Evolutionary conservation across 2,797 vertebrate species (phyloP).

Genomic region (Sternarchorhynchus goeldii): DNA sequence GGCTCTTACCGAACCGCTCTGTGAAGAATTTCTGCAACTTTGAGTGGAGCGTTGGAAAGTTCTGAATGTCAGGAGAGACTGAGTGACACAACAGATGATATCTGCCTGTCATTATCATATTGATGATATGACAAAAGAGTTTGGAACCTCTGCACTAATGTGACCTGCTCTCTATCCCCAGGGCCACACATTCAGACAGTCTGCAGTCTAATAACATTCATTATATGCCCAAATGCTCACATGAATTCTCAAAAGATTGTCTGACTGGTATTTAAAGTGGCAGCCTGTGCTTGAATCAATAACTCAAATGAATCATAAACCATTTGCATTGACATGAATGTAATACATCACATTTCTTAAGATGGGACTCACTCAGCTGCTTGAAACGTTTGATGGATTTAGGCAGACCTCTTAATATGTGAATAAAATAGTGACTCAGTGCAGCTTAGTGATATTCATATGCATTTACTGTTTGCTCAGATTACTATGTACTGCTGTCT

Average conservation of each 20-base stretch:
- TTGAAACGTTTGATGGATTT: slow-evolving; percentile 39
- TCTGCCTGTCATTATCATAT: slow-evolving; percentile 54
- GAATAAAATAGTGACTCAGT: slow-evolving; percentile 25
- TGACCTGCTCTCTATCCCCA: slow-evolving; percentile 43
- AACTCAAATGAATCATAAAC: slow-evolving; percentile 52
- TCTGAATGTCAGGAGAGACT: slow-evolving; percentile 44
- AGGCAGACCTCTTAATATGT: slow-evolving; percentile 24
- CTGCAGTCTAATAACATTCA: slow-evolving; percentile 47
- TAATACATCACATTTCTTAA: slow-evolving; percentile 44
- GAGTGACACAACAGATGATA: slow-evolving; percentile 37
- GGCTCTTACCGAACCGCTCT: not conserved
- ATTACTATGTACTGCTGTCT: not conserved
- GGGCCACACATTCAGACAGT: slow-evolving; percentile 42
- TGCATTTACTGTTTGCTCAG: not conserved
- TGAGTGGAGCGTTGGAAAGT: slow-evolving; percentile 37
- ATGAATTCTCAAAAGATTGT: slow-evolving; percentile 52
- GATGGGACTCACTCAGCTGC: slow-evolving; percentile 26
- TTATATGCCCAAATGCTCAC: slow-evolving; percentile 49
- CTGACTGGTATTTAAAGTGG: slow-evolving; percentile 43
- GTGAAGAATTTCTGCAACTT: slow-evolving; percentile 16
- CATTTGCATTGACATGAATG: slow-evolving; percentile 44
- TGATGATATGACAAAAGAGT: slow-evolving; percentile 56
- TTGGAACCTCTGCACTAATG: slow-evolving; percentile 39
- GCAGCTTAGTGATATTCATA: not conserved
- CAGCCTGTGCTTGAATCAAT: slow-evolving; percentile 49